Evolutionary conservation across 2,797 vertebrate genomes (phyloP).

Genomic region (Streptopelia turtur): DNA sequence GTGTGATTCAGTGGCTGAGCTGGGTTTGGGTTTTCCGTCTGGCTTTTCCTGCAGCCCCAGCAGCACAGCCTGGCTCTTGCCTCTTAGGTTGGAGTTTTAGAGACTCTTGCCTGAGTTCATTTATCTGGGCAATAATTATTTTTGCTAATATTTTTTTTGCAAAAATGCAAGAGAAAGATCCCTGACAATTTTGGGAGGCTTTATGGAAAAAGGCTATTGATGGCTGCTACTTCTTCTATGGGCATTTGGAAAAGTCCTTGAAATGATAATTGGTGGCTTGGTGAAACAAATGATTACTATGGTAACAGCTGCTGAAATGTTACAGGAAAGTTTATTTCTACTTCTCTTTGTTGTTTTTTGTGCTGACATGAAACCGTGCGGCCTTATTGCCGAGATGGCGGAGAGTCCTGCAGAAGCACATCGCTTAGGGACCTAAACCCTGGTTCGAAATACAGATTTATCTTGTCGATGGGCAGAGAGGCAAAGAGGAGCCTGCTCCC

Average conservation of each 20-base stretch:
- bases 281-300: conserved; percentile 47
- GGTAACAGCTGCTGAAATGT: conserved; percentile 54
- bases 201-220: conserved; percentile 2
- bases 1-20: neutral
- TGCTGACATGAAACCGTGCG: neutral
- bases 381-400: neutral
- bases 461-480: neutral
- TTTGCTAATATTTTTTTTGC: neutral
- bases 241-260: conserved; percentile 60
- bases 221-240: neutral
- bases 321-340: conserved; percentile 15
- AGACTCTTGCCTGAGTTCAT: neutral
- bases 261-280: conserved; percentile 10
- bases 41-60: neutral
- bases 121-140: neutral
- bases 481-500: neutral
- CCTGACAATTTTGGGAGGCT: conserved; percentile 35
- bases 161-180: neutral
- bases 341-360: neutral
- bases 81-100: neutral
- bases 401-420: neutral
- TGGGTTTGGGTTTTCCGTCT: neutral
- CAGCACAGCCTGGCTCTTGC: neutral
- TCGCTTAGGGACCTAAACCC: neutral
- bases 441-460: neutral